phyloP scores from a whole-genome alignment of 2,888 invertebrate genomes.

The Nephrotoma guestfalica region DNA sequence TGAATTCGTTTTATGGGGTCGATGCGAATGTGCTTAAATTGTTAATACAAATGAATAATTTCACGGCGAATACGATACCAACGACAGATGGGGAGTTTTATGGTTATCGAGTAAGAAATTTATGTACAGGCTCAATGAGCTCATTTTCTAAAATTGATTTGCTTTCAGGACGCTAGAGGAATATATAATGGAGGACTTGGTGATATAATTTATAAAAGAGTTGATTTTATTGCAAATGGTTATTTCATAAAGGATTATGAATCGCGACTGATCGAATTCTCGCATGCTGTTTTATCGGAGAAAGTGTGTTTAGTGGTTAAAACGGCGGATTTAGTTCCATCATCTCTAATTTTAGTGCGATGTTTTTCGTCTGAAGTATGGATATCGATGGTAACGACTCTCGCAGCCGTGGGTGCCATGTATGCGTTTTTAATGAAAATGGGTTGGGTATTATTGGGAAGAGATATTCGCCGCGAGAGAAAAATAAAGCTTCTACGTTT shows the following conservation, averaged over 20 bases:
- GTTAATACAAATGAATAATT: background rate
- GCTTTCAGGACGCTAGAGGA: background rate
- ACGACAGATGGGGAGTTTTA: background rate
- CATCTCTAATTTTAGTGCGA: constrained; percentile 9
- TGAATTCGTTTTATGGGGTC: background rate
- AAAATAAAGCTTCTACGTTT: background rate
- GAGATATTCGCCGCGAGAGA: background rate
- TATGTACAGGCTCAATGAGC: background rate
- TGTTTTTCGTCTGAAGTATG: constrained; percentile 2
- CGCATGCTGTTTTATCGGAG: constrained; percentile 12
- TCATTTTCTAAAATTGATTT: background rate
- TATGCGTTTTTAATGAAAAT: constrained; percentile 9
- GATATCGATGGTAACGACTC: constrained; percentile 7
- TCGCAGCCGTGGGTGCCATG: constrained; percentile 6
- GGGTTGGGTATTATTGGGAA: background rate
- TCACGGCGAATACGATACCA: background rate
- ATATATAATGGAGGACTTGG: constrained; percentile 13
- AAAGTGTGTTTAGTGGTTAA: constrained; percentile 13
- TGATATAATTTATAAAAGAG: constrained; percentile 12
- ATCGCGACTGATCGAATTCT: constrained; percentile 12
- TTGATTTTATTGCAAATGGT: constrained; percentile 12
- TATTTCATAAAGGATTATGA: constrained; percentile 15
- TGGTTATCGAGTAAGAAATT: background rate
- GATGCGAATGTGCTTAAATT: background rate
- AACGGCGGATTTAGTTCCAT: constrained; percentile 12